Base-by-base conservation (phyloP, 2,113 vertebrate genomes). In the Planiliza haematocheilus region DNA sequence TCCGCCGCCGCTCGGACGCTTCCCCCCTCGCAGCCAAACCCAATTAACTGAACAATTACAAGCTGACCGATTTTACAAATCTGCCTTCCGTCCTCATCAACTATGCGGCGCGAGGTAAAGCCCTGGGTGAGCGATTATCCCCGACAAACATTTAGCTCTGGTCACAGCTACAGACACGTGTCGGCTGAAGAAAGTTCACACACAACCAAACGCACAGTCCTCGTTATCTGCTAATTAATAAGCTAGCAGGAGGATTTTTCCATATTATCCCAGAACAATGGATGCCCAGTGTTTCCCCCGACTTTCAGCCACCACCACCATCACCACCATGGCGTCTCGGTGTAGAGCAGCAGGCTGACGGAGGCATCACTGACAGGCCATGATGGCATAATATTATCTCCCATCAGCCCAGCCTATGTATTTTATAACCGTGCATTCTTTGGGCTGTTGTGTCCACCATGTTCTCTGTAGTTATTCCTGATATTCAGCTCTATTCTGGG, bases 141-240 rank as follows among this genome's bases (percentile, higher is more conserved):
- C 70, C 13, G 2, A 24, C 62, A 71, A 56, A 75, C 17, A 49
- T 38, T 43, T 21, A 48, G 7, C 46, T 48, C 14, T 2, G 43
- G 50, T 63, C 53, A 50, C 53, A 57, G 17, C 42, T 7, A 24
- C 17, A 50, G 7, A 59, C 50, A 51, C 13, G 57, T 59, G 45
- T 16, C 1, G 20, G 50, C 38, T 46, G 21, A 37, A 14, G 24
- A 57, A 60, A 36, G 13, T 46, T 56, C 36, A 42, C 45, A 51
- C 46, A 45, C 59, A 18, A 1, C 3, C 17, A n/a, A 48, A 66
- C 2, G 0, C 67, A 72, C 45, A 50, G 50, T 68, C 59, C 59
- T 36, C 18, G 39, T 68, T 78, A 74, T 75, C 74, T 78, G 14
- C 48, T 73, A 57, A 74, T 74, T 80, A 81, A 64, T 68, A 73